Base-by-base conservation (phyloP, 2,888 invertebrate species). In the Drosophila birchii region DNA sequence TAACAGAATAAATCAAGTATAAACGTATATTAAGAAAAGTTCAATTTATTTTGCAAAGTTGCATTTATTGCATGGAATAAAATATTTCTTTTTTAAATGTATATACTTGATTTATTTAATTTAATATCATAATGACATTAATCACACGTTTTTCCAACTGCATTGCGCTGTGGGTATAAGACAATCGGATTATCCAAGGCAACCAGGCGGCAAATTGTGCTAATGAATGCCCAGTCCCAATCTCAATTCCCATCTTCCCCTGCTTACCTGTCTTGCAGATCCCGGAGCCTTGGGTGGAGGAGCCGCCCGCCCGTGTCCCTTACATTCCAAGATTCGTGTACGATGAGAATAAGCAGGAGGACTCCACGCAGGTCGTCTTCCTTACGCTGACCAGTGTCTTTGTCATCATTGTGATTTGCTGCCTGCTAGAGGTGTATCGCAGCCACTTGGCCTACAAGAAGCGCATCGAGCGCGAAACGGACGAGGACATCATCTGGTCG, bases 331-430 rank as follows among this genome's bases (percentile, higher is more conserved):
- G 95, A 39, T 95, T 96, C 91, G 90, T 92, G 34, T 95, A 95
- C 39, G 95, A 95, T 78, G 94, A 95, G 16, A 95, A 96, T 18
- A 94, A 95, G 41, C 95, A 96, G 90, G 97, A 97, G 91, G 96
- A 97, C 86, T 95, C 95, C 64, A 95, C 96, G 1, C 95, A 96
- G 93, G 95, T 97, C 80, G 94, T 97, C 68, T 97, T 97, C 88
- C 95, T 97, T 77, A 95, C 95, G 2, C 93, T 97, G 49, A 95
- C 96, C 41, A 94, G 95, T 43, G 94, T 97, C 72, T 96, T 97
- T 90, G 93, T 96, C 45, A 93, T 95, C 20, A 95, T 95, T 86
- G 94, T 95, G 14, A 91, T 96, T 66, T 94, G 95, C 71, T 94
- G 95, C 76, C 92, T 94, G 56, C 96, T 96, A 85, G 97, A 96